Conservation (phyloP, 2,888 invertebrate genomes). For the Andrena bicolor region DNA sequence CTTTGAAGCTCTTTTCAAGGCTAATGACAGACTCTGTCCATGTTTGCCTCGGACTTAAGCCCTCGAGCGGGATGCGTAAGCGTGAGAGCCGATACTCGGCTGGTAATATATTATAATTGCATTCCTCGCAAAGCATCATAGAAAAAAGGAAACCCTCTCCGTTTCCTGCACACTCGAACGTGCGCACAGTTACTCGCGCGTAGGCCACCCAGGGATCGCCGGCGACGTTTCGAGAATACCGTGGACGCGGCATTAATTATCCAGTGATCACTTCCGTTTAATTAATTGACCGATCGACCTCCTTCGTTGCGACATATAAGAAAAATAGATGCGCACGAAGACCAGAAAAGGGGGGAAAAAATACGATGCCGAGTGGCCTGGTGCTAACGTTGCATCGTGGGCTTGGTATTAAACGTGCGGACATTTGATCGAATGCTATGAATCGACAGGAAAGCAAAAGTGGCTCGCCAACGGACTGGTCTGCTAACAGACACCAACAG, state of each 20-base stretch:
- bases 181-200: conserved; percentile 1
- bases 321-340: conserved; percentile 35
- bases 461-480: not conserved
- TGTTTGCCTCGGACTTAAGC: not conserved
- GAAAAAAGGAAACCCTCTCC: not conserved
- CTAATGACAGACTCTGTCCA: conserved; percentile 2
- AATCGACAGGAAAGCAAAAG: not conserved
- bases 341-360: conserved; percentile 11
- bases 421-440: not conserved
- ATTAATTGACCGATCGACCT: conserved; percentile 65
- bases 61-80: not conserved
- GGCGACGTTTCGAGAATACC: conserved; percentile 49
- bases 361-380: conserved; percentile 17
- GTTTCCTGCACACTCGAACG: not conserved
- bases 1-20: conserved; percentile 16
- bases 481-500: not conserved
- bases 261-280: conserved; percentile 55
- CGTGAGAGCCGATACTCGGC: not conserved
- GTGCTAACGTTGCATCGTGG: not conserved
- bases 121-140: conserved; percentile 8
- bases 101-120: conserved; percentile 32
- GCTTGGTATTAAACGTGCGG: not conserved
- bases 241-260: conserved; percentile 57
- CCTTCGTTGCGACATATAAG: conserved; percentile 53
- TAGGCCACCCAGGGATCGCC: conserved; percentile 56